Evolutionary conservation across 2,888 invertebrate species (phyloP), one percentile per base, ranked within the genome.

Genomic region (Drosophila mimetica): DNA sequence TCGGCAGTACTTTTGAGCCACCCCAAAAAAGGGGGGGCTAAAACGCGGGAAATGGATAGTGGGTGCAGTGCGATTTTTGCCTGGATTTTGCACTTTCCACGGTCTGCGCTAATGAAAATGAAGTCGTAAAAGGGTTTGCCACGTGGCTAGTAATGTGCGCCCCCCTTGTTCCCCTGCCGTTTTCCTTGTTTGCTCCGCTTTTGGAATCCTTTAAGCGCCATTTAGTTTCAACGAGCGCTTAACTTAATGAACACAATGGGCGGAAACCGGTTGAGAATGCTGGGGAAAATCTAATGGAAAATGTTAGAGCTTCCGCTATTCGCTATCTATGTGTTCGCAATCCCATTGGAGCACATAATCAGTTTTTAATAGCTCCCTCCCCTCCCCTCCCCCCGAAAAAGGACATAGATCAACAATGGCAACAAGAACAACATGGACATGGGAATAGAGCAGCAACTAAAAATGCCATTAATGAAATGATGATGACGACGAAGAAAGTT

Each of bases 391-490:
- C 6, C 50, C 55, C 60, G 16, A 44, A 50, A 64, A 36, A 60
- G 66, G 52, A 53, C 75, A 46, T 69, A 76, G 83, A 79, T 79
- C 79, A 79, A 77, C 74, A 70, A 39, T 30, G 11, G 16, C 44
- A 52, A 32, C 25, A 50, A 51, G 37, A 28, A 32, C 30, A 39
- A 42, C 32, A 36, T 34, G 18, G 18, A 39, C 20, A 13, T n/a
- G n/a, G 6, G 50, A 37, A 64, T 73, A 77, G 52, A 71, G 37
- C 47, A 72, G 55, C 69, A 65, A 75, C 72, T 69, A 74, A 69
- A 79, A 74, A 61, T 73, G 76, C 59, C 84, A 80, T 84, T 78
- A 80, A 81, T 81, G 75, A 47, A 66, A 67, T 42, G 70, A 51
- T 70, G 71, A 51, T 55, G 73, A 59, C 65, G 39, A 44, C 47